These are phyloP conservation scores for Rostratula benghalensis DNA, from an alignment of 2,113 vertebrate genomes.

Conservation along the genomic window DNA sequence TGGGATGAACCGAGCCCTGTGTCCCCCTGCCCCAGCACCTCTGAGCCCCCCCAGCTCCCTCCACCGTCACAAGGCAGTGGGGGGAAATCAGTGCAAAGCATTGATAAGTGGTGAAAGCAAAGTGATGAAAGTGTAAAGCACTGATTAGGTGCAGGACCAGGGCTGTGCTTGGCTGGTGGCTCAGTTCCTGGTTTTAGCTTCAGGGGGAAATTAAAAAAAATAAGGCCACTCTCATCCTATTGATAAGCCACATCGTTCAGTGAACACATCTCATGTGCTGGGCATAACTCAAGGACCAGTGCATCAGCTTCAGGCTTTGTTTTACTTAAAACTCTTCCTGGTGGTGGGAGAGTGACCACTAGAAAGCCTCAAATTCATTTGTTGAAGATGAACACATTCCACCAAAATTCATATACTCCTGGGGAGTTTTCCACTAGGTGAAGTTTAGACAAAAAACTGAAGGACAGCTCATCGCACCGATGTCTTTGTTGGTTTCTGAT, in stretches of 20 bases:
- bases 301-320: not conserved
- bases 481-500: not conserved
- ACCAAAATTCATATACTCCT: not conserved
- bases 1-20: not conserved
- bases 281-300: accelerated
- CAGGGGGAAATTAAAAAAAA: not conserved
- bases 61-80: accelerated
- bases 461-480: not conserved
- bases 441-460: not conserved
- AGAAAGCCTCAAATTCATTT: not conserved
- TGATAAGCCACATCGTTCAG: accelerated
- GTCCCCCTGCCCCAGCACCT: not conserved
- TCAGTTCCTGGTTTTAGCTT: not conserved
- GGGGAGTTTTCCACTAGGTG: not conserved
- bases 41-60: not conserved
- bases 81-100: not conserved
- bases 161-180: not conserved
- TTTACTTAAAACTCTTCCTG: not conserved
- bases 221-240: not conserved
- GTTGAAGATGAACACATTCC: not conserved
- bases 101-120: no score
- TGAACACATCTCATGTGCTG: not conserved
- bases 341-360: accelerated
- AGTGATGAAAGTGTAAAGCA: not conserved
- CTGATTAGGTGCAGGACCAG: not conserved